These are phyloP conservation scores for Crocidura indochinensis DNA, from an alignment of 2,797 vertebrate genomes.

Conservation along the genomic window DNA sequence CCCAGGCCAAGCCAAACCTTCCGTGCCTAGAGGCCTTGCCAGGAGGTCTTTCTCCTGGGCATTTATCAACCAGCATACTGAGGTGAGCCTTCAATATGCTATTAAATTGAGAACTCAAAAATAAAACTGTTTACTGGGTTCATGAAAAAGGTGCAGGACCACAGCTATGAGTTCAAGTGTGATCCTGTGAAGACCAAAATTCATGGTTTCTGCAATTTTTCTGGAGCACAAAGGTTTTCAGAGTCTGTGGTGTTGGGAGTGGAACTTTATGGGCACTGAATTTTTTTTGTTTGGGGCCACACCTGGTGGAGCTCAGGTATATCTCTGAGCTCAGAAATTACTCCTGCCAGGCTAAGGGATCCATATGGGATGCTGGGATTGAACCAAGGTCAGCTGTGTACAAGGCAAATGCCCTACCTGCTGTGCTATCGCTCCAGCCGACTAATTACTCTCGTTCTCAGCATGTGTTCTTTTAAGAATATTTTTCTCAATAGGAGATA, in stretches of 20 bases:
- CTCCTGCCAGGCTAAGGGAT: too few species aligned
- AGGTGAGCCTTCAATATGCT: background rate
- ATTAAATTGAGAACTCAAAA: background rate
- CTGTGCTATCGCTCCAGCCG: background rate
- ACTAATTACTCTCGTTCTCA: background rate
- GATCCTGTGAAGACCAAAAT: conserved; percentile 8
- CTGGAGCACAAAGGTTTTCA: conserved; percentile 50
- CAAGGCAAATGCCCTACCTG: too few species aligned
- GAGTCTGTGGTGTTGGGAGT: background rate
- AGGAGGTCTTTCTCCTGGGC: background rate
- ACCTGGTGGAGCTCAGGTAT: too few species aligned
- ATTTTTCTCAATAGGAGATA: background rate
- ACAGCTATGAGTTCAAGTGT: background rate
- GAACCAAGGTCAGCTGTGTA: too few species aligned
- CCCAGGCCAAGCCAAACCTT: too few species aligned
- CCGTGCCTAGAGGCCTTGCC: background rate
- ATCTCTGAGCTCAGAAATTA: too few species aligned
- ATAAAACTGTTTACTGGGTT: background rate
- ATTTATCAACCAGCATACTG: background rate
- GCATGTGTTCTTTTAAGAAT: background rate
- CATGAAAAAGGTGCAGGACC: background rate
- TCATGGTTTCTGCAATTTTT: conserved; percentile 31
- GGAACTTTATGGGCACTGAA: too few species aligned
- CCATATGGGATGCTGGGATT: too few species aligned
- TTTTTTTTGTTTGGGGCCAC: too few species aligned